Evolutionary conservation across 2,888 invertebrate species (phyloP), one percentile per base, ranked within the genome.

Genomic region (Drosophila limbata): DNA sequence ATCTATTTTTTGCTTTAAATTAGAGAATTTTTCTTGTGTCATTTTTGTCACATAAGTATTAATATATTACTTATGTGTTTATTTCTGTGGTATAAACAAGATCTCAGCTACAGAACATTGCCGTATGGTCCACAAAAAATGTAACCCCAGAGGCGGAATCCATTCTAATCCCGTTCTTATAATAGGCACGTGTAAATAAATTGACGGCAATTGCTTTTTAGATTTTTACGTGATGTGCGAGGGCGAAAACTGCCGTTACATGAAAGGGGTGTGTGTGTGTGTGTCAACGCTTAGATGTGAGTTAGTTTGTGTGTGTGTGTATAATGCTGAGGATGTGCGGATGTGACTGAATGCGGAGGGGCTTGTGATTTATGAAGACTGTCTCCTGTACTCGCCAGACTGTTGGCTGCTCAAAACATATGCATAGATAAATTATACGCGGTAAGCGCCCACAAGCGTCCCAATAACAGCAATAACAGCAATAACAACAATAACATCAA

Each of bases 381-480:
- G 17, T 69, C 57, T 59, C 69, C 61, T 55, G 69, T 69, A 64
- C 69, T 53, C 73, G 59, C 17, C 28, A 4, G 11, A 69, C 66
- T 84, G 77, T 66, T 84, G 85, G 80, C 83, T 85, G 83, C 83
- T 85, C 72, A 67, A 83, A 84, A 88, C 89, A 84, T 84, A 84
- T 88, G 89, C 89, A 84, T 73, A 88, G 84, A 84, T 84, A 84
- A 84, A 84, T 84, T 88, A 88, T 88, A 86, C 78, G 79, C 87
- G 89, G 81, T 86, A 84, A 84, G 84, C 88, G 84, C 84, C 86
- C 86, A 76, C 72, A 84, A 79, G 70, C 45, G 45, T 53, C 37
- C 79, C 63, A 66, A 59, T 77, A 69, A 52, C 65, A 65, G 51
- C 73, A n/a, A n/a, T n/a, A n/a, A n/a, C n/a, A n/a, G n/a, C 47